phyloP scores from a whole-genome alignment of 2,797 vertebrate genomes.

The Glossophaga mutica region DNA sequence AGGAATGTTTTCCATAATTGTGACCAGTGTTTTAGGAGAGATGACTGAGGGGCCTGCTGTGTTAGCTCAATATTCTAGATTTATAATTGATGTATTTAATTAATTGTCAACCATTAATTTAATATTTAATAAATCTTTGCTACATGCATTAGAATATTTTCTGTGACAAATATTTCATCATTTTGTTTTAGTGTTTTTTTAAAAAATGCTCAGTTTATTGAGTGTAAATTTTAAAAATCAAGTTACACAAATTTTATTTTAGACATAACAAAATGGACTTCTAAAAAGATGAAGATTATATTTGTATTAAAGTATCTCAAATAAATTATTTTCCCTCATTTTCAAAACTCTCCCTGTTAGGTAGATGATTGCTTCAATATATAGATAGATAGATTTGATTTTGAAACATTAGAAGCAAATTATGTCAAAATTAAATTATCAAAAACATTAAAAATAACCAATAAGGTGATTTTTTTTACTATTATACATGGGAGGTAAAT shows the following conservation, averaged over 20 bases:
- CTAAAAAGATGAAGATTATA: background rate
- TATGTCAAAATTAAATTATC: background rate
- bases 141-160: background rate
- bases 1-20: background rate
- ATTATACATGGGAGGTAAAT: background rate
- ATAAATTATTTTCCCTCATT: background rate
- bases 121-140: conserved; percentile 1
- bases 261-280: background rate
- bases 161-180: background rate
- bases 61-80: background rate
- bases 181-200: background rate
- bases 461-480: background rate
- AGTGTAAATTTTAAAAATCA: background rate
- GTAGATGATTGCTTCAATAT: background rate
- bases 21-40: background rate
- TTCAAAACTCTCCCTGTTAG: background rate
- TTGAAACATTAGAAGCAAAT: background rate
- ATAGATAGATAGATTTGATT: background rate
- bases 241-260: background rate
- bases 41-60: background rate
- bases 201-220: background rate
- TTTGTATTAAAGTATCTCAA: background rate
- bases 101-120: background rate
- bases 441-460: background rate
- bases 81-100: background rate